Base-by-base conservation (phyloP, 2,113 vertebrate species). In the Benitochromis conjunctus region DNA sequence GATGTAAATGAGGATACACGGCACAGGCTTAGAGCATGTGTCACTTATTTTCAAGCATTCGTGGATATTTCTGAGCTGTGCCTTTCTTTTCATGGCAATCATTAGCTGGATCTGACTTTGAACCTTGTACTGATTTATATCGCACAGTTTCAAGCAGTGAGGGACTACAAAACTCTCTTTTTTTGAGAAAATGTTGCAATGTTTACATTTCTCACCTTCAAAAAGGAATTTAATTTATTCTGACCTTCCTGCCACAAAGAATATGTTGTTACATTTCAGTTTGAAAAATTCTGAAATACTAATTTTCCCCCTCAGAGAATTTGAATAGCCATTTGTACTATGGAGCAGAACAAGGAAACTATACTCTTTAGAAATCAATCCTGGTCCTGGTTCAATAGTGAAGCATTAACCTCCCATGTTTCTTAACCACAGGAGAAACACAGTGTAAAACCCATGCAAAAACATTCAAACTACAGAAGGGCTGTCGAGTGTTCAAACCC, bases 31-130 rank as follows among this genome's bases (percentile, higher is more conserved):
- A 48, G 38, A 2, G 21, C 66, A 71, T 3, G 13, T 76, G 12
- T 76, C 71, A 51, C 11, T 29, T 26, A 71, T 71, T 46, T 69
- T 69, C 12, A 9, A 43, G 7, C 5, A 69, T 43, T 69, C 38
- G 16, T 69, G 9, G 7, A 69, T 18, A 51, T 41, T 69, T 69
- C 3, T 5, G 43, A 43, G 24, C 1, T 0, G 1, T 43, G 4
- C 21, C 12, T 69, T 69, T 24, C n/a, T 69, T 41, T 69, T 69
- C 36, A 43, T 69, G 64, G 34, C 38, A 69, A 8, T 69, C 13
- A 46, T 24, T 69, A 46, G 38, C 41, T 71, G 38, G 38, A 41
- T 71, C 24, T 71, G 64, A 71, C 38, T 46, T 71, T 71, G 38
- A 71, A 46, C 64, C 46, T 46, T 5, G 2, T 18, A 6, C 38